These are phyloP conservation scores for Adoxophyes honmai DNA, from an alignment of 1,140 invertebrate genomes.

Conservation along the genomic window DNA sequence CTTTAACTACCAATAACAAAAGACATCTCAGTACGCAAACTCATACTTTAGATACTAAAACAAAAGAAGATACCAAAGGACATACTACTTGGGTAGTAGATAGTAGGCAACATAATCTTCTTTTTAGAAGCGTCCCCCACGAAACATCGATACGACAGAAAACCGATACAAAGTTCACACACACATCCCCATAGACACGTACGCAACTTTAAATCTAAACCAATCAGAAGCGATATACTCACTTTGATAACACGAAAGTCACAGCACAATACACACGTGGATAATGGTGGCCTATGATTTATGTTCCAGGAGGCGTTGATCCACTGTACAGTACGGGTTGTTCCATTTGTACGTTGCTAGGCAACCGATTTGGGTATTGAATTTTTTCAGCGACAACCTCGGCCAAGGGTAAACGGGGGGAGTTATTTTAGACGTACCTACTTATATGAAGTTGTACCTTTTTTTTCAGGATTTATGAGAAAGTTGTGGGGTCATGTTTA, in stretches of 20 bases:
- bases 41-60: too few species aligned
- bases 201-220: not conserved
- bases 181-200: conserved; percentile 3
- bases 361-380: conserved; percentile 27
- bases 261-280: conserved; percentile 17
- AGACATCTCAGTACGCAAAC: too few species aligned
- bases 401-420: not conserved
- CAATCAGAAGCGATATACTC: conserved; percentile 24
- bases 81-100: too few species aligned
- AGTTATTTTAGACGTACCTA: too few species aligned
- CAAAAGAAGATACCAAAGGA: too few species aligned
- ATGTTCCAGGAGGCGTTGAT: conserved; percentile 15
- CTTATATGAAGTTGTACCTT: too few species aligned
- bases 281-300: conserved; percentile 21
- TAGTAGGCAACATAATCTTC: too few species aligned
- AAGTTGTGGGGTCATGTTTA: too few species aligned
- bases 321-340: not conserved
- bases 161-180: not conserved
- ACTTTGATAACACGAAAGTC: conserved; percentile 22
- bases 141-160: too few species aligned
- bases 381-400: conserved; percentile 15
- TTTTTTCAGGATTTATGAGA: too few species aligned
- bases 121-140: too few species aligned
- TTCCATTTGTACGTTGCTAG: conserved; percentile 19
- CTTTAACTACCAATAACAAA: too few species aligned